Evolutionary conservation across 1,140 invertebrate species (phyloP), one percentile per base, ranked within the genome.

Genomic region (Dysdera silvatica): DNA sequence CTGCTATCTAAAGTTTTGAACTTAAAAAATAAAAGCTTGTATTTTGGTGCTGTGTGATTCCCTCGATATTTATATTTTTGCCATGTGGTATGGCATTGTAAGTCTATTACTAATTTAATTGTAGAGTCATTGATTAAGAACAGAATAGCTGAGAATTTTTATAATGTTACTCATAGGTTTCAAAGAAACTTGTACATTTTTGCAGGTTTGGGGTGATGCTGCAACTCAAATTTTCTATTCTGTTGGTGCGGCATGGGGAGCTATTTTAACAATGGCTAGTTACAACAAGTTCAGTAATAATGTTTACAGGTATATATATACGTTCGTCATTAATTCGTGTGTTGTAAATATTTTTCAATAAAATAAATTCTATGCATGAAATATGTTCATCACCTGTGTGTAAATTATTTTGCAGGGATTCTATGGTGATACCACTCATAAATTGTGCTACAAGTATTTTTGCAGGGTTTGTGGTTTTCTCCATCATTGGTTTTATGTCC

Each of bases 181-280:
- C n/a, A n/a, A n/a, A n/a, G n/a, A n/a, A n/a, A n/a, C n/a, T n/a
- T n/a, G n/a, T n/a, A n/a, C n/a, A n/a, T 49, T 65, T 23, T 69
- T 71, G 8, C 83, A 76, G 33, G 70, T 79, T n/a, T 79, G 78
- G 78, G 73, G 77, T 7, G 77, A 79, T 68, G 78, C 77, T 45
- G 78, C 76, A 1, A 76, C 78, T 28, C 78, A 79, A 67, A 76
- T 79, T 68, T 71, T 71, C 56, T 78, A 77, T 62, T 78, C 76
- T n/a, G 77, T 76, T 53, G 80, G 80, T 48, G 70, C 77, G 55
- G 86, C 87, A 10, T 90, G 87, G 86, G 89, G 89, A 65, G 87
- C 87, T 32, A 76, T 89, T 16, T 87, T 89, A 23, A 88, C 86
- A 3, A 78, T 89, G 18, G 86, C 86, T 20, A 67, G 66, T 28